These are phyloP conservation scores for Neria commutata DNA, from an alignment of 2,888 invertebrate species.

Conservation along the genomic window DNA sequence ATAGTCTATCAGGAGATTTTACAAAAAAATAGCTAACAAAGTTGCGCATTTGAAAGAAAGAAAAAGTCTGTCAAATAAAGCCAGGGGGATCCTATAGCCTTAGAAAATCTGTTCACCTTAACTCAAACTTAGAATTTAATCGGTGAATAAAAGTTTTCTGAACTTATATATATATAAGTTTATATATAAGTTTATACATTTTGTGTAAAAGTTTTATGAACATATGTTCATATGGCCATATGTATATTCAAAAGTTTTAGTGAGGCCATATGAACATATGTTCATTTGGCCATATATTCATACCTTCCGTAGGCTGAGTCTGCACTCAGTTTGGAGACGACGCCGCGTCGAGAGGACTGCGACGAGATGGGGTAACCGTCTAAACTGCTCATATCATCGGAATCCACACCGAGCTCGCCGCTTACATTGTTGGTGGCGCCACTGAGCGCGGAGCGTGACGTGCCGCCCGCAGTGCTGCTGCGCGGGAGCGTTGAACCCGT, in stretches of 20 bases:
- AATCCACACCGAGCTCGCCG: constrained; percentile 45
- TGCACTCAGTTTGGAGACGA: constrained; percentile 61
- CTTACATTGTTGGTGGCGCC: not conserved
- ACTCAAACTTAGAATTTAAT: not conserved
- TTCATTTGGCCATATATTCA: constrained; percentile 61
- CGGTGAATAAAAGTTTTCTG: too few species aligned
- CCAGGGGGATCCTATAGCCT: not conserved
- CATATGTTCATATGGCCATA: too few species aligned
- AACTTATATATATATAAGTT: too few species aligned
- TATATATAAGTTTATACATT: too few species aligned
- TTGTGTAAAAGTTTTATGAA: too few species aligned
- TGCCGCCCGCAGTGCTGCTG: not conserved
- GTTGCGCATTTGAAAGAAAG: not conserved
- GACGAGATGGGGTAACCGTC: constrained; percentile 56
- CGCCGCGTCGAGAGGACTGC: constrained; percentile 47
- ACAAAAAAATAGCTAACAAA: too few species aligned
- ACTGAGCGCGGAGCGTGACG: constrained; percentile 1
- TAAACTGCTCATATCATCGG: constrained; percentile 59
- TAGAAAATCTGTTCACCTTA: not conserved
- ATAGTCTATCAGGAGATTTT: too few species aligned
- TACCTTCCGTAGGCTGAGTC: constrained; percentile 90
- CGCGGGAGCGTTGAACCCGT: not conserved
- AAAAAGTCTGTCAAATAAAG: not conserved
- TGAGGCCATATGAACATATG: too few species aligned
- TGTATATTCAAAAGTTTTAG: too few species aligned